A percentile compares a stretch with the other conserved stretches of the same genome.
phyloP scores from a whole-genome alignment of 2,113 vertebrate genomes.

The Phodopus roborovskii region DNA sequence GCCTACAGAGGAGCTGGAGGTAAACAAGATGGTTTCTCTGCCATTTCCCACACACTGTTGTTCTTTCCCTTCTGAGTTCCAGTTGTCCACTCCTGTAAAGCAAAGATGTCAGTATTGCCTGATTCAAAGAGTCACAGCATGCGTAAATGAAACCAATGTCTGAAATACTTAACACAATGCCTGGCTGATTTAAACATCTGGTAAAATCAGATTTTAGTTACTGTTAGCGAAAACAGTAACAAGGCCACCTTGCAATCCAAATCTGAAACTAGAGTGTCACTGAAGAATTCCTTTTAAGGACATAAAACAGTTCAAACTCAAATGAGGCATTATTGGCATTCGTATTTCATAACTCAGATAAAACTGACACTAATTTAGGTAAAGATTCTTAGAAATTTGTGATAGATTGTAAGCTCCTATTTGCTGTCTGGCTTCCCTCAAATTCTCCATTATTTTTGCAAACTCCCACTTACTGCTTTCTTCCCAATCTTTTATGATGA shows the following conservation, averaged over 20 bases:
- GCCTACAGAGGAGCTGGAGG: not conserved
- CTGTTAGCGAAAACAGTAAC: not conserved
- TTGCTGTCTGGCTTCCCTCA: constrained; percentile 4
- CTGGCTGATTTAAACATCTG: not conserved
- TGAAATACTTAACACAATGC: not conserved
- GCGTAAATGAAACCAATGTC: not conserved
- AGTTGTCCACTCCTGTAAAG: not conserved
- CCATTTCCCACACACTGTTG: not conserved
- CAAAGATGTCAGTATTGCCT: not conserved
- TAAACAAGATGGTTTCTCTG: not conserved
- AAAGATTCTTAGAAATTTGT: constrained; percentile 7
- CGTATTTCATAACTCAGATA: constrained; percentile 45
- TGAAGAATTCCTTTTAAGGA: constrained; percentile 59
- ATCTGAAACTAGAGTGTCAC: constrained; percentile 47
- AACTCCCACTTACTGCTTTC: constrained; percentile 5
- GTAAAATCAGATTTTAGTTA: constrained; percentile 31
- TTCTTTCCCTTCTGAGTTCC: not conserved
- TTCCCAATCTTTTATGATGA: not conserved
- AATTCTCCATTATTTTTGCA: constrained; percentile 55
- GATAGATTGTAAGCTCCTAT: constrained; percentile 16
- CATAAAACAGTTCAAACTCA: constrained; percentile 52
- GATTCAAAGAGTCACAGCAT: not conserved
- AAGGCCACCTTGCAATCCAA: constrained; percentile 34
- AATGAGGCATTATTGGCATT: constrained; percentile 47
- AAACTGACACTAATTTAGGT: constrained; percentile 46